Evolutionary conservation across 2,888 invertebrate genomes (phyloP).

Genomic region (Ptilodon capucinus): DNA sequence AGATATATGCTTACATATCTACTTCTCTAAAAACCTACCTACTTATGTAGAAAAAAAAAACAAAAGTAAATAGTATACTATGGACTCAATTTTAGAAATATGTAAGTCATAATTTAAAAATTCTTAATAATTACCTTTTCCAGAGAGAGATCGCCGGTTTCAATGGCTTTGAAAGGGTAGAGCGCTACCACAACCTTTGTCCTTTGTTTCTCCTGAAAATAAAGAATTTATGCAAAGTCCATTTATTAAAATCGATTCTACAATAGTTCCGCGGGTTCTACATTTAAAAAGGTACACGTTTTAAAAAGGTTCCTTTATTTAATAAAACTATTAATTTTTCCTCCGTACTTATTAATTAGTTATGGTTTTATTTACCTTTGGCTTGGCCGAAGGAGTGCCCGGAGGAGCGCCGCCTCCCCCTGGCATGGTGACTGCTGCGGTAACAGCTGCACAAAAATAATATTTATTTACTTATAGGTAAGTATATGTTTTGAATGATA

Average conservation of each 20-base stretch:
- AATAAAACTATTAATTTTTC: no score
- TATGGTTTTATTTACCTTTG: slow-evolving; percentile 81
- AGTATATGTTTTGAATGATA: no score
- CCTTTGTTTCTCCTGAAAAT: slow-evolving; percentile 86
- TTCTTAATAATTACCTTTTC: slow-evolving; percentile 85
- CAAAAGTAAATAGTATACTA: no score
- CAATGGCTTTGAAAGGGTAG: slow-evolving; percentile 95
- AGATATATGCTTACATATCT: no score
- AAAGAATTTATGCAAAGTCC: slow-evolving; percentile 1
- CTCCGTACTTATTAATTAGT: neutral
- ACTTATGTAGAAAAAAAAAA: no score
- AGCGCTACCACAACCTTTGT: slow-evolving; percentile 93
- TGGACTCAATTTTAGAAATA: no score
- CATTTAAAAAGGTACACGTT: no score
- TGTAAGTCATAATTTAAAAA: no score
- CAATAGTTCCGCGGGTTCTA: no score
- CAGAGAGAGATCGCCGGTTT: slow-evolving; percentile 93
- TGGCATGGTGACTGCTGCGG: slow-evolving; percentile 84
- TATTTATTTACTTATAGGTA: neutral
- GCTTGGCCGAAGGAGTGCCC: slow-evolving; percentile 91
- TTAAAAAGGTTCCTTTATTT: no score
- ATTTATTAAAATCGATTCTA: no score
- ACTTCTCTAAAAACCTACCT: no score
- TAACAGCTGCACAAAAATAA: slow-evolving; percentile 55
- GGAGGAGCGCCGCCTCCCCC: slow-evolving; percentile 90